Evolutionary conservation across 2,113 vertebrate genomes (phyloP).

Genomic region (Emydura subglobosa): DNA sequence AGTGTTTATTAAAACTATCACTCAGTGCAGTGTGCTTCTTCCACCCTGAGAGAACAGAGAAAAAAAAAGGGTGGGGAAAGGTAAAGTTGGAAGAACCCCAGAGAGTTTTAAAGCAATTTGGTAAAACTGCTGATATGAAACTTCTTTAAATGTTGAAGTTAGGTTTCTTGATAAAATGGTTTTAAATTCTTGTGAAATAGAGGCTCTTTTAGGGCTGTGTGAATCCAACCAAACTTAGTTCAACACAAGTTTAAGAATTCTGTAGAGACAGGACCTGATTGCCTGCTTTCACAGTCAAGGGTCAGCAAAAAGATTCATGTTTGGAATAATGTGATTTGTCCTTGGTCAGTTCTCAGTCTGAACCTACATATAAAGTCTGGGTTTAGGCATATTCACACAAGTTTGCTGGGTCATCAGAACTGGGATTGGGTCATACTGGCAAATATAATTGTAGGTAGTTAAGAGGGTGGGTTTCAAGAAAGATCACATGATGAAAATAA

Average conservation of each 20-base stretch:
- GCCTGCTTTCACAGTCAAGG: neutral
- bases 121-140: conserved; percentile 59
- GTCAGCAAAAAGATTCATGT: neutral
- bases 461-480: accelerated
- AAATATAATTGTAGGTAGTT: accelerated
- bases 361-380: neutral
- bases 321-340: accelerated
- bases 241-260: neutral
- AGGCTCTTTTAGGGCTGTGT: neutral
- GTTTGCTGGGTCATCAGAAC: neutral
- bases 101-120: conserved; percentile 57
- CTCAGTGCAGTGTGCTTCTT: conserved; percentile 51
- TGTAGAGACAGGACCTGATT: neutral
- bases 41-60: conserved; percentile 31
- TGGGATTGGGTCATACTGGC: neutral
- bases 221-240: neutral
- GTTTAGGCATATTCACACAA: neutral
- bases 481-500: accelerated
- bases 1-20: conserved; percentile 71
- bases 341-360: neutral
- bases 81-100: conserved; percentile 7
- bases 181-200: neutral
- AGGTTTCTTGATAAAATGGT: conserved; percentile 3
- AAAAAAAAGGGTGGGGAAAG: neutral
- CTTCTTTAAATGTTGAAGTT: conserved; percentile 15